Conservation (phyloP, 2,888 invertebrate species). For the Cheilosia vulpina region DNA sequence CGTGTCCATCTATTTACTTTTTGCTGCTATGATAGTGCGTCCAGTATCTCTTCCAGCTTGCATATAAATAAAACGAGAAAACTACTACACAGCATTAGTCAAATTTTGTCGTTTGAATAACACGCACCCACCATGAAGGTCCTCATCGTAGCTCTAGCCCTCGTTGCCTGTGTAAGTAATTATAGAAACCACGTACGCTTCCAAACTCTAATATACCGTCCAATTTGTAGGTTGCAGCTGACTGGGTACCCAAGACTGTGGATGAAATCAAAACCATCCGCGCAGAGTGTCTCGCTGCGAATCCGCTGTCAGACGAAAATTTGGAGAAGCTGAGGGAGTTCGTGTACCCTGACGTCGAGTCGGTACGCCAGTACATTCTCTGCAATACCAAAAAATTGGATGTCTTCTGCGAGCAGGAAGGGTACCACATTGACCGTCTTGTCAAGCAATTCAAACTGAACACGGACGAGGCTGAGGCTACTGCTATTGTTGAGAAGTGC, state of each 20-base stretch:
- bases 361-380: conserved; percentile 79
- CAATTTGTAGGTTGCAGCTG: conserved; percentile 44
- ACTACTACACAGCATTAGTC: conserved; percentile 11
- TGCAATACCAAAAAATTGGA: conserved; percentile 79
- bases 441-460: conserved; percentile 81
- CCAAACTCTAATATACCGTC: background rate
- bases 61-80: conserved; percentile 32
- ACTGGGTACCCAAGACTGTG: conserved; percentile 79
- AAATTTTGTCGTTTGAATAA: conserved; percentile 15
- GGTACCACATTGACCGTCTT: conserved; percentile 81
- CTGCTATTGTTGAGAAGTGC: conserved; percentile 80
- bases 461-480: conserved; percentile 79
- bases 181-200: background rate
- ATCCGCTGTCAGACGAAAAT: conserved; percentile 77
- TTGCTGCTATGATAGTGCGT: conserved; percentile 14
- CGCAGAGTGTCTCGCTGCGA: conserved; percentile 78
- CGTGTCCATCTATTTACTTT: conserved; percentile 1
- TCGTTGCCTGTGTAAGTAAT: conserved; percentile 39
- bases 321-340: conserved; percentile 78
- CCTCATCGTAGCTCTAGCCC: conserved; percentile 22
- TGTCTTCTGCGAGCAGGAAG: conserved; percentile 79
- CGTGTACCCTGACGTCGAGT: conserved; percentile 79
- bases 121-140: conserved; percentile 31
- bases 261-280: conserved; percentile 80
- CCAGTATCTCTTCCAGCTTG: background rate